Conservation (phyloP, 2,113 vertebrate genomes). For the Heliornis fulica region DNA sequence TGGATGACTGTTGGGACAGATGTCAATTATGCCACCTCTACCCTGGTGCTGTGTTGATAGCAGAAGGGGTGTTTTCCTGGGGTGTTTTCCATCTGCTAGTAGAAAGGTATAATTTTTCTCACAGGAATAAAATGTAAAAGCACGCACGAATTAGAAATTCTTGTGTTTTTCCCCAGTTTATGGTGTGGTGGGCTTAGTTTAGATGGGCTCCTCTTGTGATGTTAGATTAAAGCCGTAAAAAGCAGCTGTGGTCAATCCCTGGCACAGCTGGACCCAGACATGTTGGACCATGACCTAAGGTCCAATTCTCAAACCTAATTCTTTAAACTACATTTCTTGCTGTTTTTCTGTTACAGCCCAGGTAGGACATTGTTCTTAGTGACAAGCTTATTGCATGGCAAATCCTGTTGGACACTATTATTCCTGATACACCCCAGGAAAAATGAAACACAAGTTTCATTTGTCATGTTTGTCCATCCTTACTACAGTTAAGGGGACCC, state of each 20-base stretch:
- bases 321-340: neutral
- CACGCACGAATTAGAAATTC: neutral
- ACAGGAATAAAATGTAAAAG: neutral
- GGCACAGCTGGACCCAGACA: neutral
- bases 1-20: neutral
- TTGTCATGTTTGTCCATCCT: neutral
- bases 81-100: slow-evolving; percentile 1
- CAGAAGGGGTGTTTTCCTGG: neutral
- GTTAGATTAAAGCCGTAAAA: neutral
- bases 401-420: neutral
- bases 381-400: neutral
- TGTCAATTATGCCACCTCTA: neutral
- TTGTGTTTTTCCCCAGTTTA: neutral
- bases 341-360: neutral
- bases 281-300: neutral
- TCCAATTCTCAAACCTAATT: neutral
- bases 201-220: neutral
- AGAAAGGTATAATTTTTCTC: neutral
- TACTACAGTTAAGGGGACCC: neutral
- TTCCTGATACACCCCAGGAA: neutral
- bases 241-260: neutral
- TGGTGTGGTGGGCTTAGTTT: neutral
- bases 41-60: neutral
- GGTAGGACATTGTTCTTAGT: neutral
- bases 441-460: neutral